phyloP scores from a whole-genome alignment of 1,140 invertebrate genomes.

The Drosophila cardini region DNA sequence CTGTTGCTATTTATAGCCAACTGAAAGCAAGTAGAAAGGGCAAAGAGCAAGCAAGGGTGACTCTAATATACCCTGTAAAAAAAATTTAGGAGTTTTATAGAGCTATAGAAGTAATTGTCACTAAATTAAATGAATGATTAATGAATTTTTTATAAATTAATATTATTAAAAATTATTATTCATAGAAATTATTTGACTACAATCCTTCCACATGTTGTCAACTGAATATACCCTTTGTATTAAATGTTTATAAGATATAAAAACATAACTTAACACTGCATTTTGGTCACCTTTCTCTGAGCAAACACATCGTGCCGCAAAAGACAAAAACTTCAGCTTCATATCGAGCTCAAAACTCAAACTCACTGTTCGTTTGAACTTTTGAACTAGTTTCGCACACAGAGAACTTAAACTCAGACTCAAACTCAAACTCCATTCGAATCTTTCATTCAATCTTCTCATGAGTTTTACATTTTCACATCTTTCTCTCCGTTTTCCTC shows the following conservation, averaged over 20 bases:
- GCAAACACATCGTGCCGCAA: slow-evolving; percentile 27
- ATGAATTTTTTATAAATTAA: neutral
- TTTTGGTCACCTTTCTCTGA: slow-evolving; percentile 64
- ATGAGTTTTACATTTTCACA: slow-evolving; percentile 55
- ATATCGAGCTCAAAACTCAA: slow-evolving; percentile 19
- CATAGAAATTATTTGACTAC: neutral
- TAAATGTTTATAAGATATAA: neutral
- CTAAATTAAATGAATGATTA: too few species aligned
- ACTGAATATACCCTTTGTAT: neutral
- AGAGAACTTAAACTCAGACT: slow-evolving; percentile 17
- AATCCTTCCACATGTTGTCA: neutral
- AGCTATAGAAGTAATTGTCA: too few species aligned
- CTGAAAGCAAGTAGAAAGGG: slow-evolving; percentile 8
- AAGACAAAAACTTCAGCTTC: slow-evolving; percentile 20
- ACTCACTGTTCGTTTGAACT: slow-evolving; percentile 51
- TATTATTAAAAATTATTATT: too few species aligned
- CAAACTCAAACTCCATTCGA: slow-evolving; percentile 28
- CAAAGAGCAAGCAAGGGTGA: neutral
- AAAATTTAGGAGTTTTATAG: too few species aligned
- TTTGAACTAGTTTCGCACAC: slow-evolving; percentile 75
- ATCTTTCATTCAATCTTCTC: slow-evolving; percentile 52
- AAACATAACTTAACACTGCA: neutral
- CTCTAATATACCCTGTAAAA: slow-evolving; percentile 4
- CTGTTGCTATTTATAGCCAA: slow-evolving; percentile 36
- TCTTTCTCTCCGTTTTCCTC: slow-evolving; percentile 27